Evolutionary conservation across 2,888 invertebrate genomes (phyloP).

Genomic region (Hypselothyrea guttata): DNA sequence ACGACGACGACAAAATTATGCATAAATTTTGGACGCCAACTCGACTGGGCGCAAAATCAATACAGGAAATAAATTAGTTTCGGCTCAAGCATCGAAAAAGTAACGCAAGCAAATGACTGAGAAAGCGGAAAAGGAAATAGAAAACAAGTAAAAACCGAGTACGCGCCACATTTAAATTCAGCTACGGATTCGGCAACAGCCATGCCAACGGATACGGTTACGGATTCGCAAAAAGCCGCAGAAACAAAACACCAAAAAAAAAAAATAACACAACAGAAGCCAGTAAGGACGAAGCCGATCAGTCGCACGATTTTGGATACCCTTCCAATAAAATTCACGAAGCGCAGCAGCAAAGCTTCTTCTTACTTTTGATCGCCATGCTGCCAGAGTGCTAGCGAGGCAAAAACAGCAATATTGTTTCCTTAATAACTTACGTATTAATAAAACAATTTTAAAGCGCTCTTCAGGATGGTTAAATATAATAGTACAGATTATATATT

Average conservation of each 20-base stretch:
- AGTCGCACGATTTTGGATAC: too few relatives aligned
- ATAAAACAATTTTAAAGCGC: too few relatives aligned
- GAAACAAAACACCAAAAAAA: conserved; percentile 7
- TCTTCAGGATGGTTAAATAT: too few relatives aligned
- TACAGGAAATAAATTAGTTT: conserved; percentile 74
- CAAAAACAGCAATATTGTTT: too few relatives aligned
- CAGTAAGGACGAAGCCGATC: too few relatives aligned
- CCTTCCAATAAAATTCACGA: too few relatives aligned
- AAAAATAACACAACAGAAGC: background rate
- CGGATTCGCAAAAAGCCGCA: conserved; percentile 22
- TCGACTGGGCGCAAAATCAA: conserved; percentile 62
- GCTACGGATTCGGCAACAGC: conserved; percentile 6
- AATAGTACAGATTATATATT: too few relatives aligned
- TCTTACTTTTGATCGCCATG: too few relatives aligned
- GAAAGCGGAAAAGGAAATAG: conserved; percentile 9
- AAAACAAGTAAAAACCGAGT: conserved; percentile 11
- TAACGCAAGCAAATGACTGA: conserved; percentile 9
- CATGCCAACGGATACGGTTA: conserved; percentile 11
- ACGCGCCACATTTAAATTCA: conserved; percentile 18
- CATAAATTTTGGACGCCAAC: conserved; percentile 67
- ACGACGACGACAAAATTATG: conserved; percentile 55
- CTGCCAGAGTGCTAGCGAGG: too few relatives aligned
- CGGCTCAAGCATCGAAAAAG: conserved; percentile 50
- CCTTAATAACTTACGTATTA: too few relatives aligned
- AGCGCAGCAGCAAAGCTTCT: too few relatives aligned